phyloP scores from a whole-genome alignment of 2,888 invertebrate genomes.

The Theodoxus fluviatilis region DNA sequence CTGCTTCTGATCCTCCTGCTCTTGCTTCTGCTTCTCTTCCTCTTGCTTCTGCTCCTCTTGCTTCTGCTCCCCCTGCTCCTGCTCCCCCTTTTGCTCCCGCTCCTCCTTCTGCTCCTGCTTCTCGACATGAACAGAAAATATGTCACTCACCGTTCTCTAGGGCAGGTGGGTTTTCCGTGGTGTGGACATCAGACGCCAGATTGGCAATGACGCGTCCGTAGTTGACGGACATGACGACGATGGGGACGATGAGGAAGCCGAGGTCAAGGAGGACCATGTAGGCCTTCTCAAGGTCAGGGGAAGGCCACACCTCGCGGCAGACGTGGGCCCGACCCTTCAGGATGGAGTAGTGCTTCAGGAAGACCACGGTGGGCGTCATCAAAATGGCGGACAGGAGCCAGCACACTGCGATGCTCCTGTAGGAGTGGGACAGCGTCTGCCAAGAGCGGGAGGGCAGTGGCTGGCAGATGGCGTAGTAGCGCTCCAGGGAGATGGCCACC shows the following conservation, averaged over 20 bases:
- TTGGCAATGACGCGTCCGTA: conserved; percentile 68
- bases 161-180: too few species aligned
- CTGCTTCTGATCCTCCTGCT: too few species aligned
- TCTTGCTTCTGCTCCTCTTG: too few species aligned
- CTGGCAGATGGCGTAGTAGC: conserved; percentile 82
- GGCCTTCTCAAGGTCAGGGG: conserved; percentile 71
- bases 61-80: too few species aligned
- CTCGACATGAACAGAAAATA: too few species aligned
- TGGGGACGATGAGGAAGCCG: conserved; percentile 76
- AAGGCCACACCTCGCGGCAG: conserved; percentile 51
- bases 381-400: conserved; percentile 71
- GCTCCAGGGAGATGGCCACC: conserved; percentile 79
- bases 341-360: conserved; percentile 34
- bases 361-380: conserved; percentile 74
- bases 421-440: conserved; percentile 78
- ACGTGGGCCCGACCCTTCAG: conserved; percentile 31
- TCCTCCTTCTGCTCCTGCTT: too few species aligned
- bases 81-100: too few species aligned
- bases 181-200: conserved; percentile 63
- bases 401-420: conserved; percentile 68
- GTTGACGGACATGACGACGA: conserved; percentile 79
- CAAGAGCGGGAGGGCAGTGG: conserved; percentile 77
- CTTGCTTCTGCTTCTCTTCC: too few species aligned
- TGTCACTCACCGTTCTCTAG: too few species aligned
- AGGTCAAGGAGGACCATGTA: conserved; percentile 79